These are phyloP conservation scores for Myathropa florea DNA, from an alignment of 2,888 invertebrate genomes.

Conservation along the genomic window DNA sequence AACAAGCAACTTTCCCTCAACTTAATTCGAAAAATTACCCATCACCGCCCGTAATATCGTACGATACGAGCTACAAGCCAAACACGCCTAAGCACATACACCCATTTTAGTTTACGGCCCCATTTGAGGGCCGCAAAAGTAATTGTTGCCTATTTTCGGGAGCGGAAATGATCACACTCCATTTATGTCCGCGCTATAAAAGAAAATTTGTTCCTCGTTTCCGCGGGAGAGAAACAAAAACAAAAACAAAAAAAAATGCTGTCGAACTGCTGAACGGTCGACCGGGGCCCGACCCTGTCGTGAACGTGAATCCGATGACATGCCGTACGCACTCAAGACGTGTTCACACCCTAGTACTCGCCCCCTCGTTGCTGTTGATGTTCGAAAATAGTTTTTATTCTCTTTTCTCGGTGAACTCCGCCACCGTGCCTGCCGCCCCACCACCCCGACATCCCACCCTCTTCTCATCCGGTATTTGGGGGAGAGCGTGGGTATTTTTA, in stretches of 20 bases:
- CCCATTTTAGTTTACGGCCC: conserved; percentile 24
- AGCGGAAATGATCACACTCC: conserved; percentile 30
- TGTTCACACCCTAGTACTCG: conserved; percentile 9
- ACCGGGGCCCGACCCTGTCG: not conserved
- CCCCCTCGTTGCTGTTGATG: not conserved
- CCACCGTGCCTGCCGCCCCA: not conserved
- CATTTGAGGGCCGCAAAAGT: conserved; percentile 37
- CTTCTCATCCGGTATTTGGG: not conserved
- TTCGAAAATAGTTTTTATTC: conserved; percentile 40
- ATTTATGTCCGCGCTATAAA: conserved; percentile 1
- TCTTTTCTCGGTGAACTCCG: conserved; percentile 21
- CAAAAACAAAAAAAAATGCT: not conserved
- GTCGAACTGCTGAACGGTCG: not conserved
- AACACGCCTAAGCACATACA: conserved; percentile 32
- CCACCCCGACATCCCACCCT: not conserved
- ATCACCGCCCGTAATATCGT: conserved; percentile 4
- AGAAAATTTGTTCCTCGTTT: conserved; percentile 24
- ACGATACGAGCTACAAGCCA: not conserved
- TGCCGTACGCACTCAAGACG: conserved; percentile 14
- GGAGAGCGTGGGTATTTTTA: conserved; percentile 43
- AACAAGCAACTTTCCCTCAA: not conserved
- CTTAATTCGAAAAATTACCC: not conserved
- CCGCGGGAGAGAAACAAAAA: not conserved
- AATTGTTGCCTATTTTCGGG: conserved; percentile 54
- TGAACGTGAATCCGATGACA: conserved; percentile 7